Evolutionary conservation across 2,797 vertebrate genomes (phyloP).

Genomic region (Zenarchopterus dispar): DNA sequence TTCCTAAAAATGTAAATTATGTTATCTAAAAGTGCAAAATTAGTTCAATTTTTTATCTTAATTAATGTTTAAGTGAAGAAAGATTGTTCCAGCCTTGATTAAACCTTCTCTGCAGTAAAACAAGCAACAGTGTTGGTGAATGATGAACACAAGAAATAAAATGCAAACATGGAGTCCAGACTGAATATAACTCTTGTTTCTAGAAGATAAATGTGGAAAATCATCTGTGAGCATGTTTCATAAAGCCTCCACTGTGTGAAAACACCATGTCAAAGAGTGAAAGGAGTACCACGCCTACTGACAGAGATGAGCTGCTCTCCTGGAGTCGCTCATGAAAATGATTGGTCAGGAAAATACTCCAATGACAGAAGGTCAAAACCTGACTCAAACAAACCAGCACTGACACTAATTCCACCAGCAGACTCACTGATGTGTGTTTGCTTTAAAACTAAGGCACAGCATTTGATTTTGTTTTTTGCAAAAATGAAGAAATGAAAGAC

Average conservation of each 20-base stretch:
- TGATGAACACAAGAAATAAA: too few relatives aligned
- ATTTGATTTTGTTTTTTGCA: neutral
- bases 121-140: too few relatives aligned
- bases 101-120: too few relatives aligned
- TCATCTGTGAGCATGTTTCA: too few relatives aligned
- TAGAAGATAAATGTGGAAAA: too few relatives aligned
- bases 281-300: conserved; percentile 31
- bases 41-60: too few relatives aligned
- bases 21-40: too few relatives aligned
- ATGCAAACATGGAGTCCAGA: too few relatives aligned
- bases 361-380: conserved; percentile 34
- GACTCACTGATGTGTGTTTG: neutral
- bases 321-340: conserved; percentile 46
- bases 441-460: neutral
- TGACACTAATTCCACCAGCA: neutral
- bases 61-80: too few relatives aligned
- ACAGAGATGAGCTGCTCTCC: conserved; percentile 31
- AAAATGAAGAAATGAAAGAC: neutral
- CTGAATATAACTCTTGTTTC: too few relatives aligned
- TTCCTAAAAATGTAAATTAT: too few relatives aligned
- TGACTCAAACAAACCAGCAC: conserved; percentile 2
- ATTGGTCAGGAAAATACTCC: conserved; percentile 60
- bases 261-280: conserved; percentile 7
- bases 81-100: too few relatives aligned
- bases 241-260: neutral